Base-by-base conservation (phyloP, 2,113 vertebrate species). In the Cinclus cinclus region DNA sequence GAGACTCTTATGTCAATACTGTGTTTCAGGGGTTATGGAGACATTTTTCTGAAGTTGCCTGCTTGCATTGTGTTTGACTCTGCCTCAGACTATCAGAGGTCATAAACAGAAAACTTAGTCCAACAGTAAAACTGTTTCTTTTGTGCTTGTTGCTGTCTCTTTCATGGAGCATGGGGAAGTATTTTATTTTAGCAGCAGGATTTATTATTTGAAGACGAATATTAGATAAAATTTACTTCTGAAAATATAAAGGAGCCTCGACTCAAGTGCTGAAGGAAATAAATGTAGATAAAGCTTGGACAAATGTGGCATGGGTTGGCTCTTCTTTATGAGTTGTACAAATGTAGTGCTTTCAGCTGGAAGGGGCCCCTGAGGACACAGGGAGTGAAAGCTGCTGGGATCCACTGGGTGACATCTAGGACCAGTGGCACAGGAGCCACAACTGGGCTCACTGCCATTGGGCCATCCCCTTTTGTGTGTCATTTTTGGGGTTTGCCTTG, bases 171-270 rank as follows among this genome's bases (percentile, higher is more conserved):
- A 30, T 19, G 2, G 28, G 50, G 77, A 87, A 37, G 39, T 75
- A n/a, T 78, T 90, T 52, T 6, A n/a, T 78, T 90, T 84, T 87
- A 92, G 86, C 86, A 87, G 77, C 49, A 52, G 80, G 47, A 63
- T 94, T 95, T 95, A 92, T 87, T 90, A 65, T 80, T 86, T 91
- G 62, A 81, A 89, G 89, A 87, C 94, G 49, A 68, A 11, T 92
- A 60, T 87, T 64, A 76, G 69, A 55, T 96, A 35, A 90, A 68
- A 65, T 84, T 94, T 91, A n/a, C 58, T 94, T 94, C 62, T 68
- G 91, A 56, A 90, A 90, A 71, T 27, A 46, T 55, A 55, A 77
- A 84, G 58, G 64, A 89, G 83, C 62, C 16, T 55, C 39, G 60
- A 69, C 49, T 79, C 27, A 28, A 60, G 73, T 63, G 56, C 73